These are phyloP conservation scores for Discoglossus pictus DNA, from an alignment of 2,797 vertebrate species.

Conservation along the genomic window DNA sequence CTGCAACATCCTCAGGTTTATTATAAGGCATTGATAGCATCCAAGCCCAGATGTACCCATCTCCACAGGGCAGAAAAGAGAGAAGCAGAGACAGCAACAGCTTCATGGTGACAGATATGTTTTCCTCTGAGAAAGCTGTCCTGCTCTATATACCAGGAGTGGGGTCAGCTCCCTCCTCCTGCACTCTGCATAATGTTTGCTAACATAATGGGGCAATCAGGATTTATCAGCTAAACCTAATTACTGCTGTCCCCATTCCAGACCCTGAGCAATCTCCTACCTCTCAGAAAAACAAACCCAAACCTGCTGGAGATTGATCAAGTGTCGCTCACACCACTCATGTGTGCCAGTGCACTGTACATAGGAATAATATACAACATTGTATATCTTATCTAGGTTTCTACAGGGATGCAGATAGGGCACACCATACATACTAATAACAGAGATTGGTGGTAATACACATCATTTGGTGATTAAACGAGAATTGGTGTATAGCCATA, in stretches of 20 bases:
- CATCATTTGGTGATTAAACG: too few species aligned
- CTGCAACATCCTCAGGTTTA: slow-evolving; percentile 16
- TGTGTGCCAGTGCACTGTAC: too few species aligned
- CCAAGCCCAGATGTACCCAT: slow-evolving; percentile 62
- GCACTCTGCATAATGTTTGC: slow-evolving; percentile 61
- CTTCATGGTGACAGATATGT: slow-evolving; percentile 27
- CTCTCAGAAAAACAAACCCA: slow-evolving; percentile 51
- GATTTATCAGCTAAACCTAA: slow-evolving; percentile 66
- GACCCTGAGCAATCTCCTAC: slow-evolving; percentile 27
- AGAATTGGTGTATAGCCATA: too few species aligned
- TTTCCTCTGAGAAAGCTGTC: neutral
- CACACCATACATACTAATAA: too few species aligned
- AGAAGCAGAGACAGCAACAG: slow-evolving; percentile 4
- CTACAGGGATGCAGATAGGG: too few species aligned
- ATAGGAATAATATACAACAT: too few species aligned
- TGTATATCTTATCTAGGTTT: too few species aligned
- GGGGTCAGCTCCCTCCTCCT: slow-evolving; percentile 5
- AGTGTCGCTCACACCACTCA: slow-evolving; percentile 30
- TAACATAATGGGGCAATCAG: slow-evolving; percentile 64
- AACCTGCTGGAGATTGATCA: slow-evolving; percentile 36
- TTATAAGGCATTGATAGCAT: slow-evolving; percentile 60
- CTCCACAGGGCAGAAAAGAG: slow-evolving; percentile 30
- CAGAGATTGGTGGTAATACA: too few species aligned
- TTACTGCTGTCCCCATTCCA: slow-evolving; percentile 51
- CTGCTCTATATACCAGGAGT: slow-evolving; percentile 42